Evolutionary conservation across 2,113 vertebrate genomes (phyloP), one percentile per base, ranked within the genome.

Genomic region (Xiphorhynchus elegans): DNA sequence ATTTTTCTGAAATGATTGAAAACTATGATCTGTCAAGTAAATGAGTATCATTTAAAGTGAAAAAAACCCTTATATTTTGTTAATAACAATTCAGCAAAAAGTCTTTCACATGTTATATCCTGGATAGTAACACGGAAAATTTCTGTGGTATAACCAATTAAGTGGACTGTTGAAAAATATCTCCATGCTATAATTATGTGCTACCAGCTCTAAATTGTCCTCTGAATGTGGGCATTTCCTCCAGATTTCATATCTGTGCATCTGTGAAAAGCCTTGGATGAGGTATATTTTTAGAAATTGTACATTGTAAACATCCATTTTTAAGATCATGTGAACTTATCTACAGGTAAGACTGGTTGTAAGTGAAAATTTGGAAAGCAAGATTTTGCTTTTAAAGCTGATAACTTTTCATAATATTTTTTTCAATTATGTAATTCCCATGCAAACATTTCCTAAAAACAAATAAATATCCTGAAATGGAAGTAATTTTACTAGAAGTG

Each of bases 21-120:
- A 66, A 35, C 52, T 83, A 87, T 85, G 58, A 92, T 96, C 91
- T 93, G 4, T 92, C 68, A 91, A 90, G 86, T 84, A 44, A 85
- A 86, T 37, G 55, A 69, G 55, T 76, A 90, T 12, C 7, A 93
- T 86, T 95, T 96, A 85, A 82, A 88, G 6, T 26, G 37, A 73
- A 95, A 92, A 83, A 87, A 1, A 87, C 46, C 5, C 5, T 73
- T 89, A 91, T 66, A 70, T 84, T 87, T 35, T 82, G 39, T 39
- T 92, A 73, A 89, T 81, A 47, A 17, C 25, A 23, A 56, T 68
- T 63, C 53, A 93, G 16, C 4, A 39, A 86, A 67, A 93, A 72
- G 11, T 40, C 9, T 68, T 80, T 46, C 16, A 20, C 31, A 28
- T 40, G 33, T 52, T 87, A 70, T 68, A 18, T 35, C 24, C 3